Conservation (phyloP, 2,113 vertebrate genomes). For the Spermophilus dauricus region DNA sequence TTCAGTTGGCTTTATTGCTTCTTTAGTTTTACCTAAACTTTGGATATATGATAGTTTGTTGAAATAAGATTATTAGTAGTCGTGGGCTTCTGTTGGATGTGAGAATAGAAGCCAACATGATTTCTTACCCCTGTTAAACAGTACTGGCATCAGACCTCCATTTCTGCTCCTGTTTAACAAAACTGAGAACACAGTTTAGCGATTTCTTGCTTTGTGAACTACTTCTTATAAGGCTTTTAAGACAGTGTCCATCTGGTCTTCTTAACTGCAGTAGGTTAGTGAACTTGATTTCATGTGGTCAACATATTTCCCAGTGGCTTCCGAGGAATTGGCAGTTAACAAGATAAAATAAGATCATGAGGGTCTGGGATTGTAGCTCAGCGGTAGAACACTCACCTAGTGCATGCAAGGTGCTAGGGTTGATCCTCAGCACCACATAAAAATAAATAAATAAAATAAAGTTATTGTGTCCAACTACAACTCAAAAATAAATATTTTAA, state of each 20-base stretch:
- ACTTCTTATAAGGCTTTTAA: not conserved
- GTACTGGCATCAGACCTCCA: not conserved
- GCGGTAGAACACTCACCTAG: too few species aligned
- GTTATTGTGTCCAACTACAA: too few species aligned
- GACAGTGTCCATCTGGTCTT: not conserved
- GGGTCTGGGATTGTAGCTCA: too few species aligned
- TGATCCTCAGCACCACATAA: too few species aligned
- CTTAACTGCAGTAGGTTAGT: not conserved
- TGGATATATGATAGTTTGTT: not conserved
- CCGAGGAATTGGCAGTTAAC: not conserved
- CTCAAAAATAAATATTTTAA: too few species aligned
- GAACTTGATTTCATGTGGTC: not conserved
- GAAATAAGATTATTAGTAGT: constrained; percentile 25
- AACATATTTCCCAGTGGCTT: not conserved
- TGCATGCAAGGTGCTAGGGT: too few species aligned
- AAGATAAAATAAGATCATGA: not conserved
- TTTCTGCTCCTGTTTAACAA: not conserved
- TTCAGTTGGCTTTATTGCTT: constrained; percentile 18
- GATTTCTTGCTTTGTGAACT: not conserved
- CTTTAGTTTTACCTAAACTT: constrained; percentile 50
- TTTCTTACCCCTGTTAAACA: not conserved
- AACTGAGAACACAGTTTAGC: not conserved
- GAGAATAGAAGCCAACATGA: constrained; percentile 34
- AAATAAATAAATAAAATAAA: too few species aligned
- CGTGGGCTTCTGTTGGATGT: not conserved